Conservation (phyloP, 1,140 invertebrate species). For the Teleopsis dalmanni region DNA sequence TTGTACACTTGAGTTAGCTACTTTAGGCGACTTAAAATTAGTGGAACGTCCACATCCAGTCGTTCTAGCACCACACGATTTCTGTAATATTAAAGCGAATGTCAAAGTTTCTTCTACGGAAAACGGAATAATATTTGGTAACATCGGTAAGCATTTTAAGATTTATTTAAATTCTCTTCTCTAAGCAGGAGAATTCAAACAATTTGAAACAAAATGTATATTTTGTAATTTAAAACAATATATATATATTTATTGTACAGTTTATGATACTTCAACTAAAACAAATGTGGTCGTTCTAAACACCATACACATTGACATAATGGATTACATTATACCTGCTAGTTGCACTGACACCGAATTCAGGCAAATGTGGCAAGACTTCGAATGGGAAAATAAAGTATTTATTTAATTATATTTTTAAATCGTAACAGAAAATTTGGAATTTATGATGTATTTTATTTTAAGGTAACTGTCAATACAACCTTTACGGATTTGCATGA, state of each 20-base stretch:
- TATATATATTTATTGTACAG: conserved; percentile 44
- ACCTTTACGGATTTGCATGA: conserved; percentile 86
- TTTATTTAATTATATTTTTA: conserved; percentile 1
- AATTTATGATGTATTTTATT: conserved; percentile 12
- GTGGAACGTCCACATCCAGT: conserved; percentile 95
- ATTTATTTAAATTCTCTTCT: neutral
- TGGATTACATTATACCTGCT: conserved; percentile 99
- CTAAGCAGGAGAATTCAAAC: too few relatives aligned
- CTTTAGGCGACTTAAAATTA: conserved; percentile 93
- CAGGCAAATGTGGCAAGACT: conserved; percentile 98
- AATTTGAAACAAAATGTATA: too few relatives aligned
- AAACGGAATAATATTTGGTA: conserved; percentile 99
- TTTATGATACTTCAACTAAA: conserved; percentile 91
- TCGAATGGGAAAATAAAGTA: conserved; percentile 99
- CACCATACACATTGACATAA: conserved; percentile 99
- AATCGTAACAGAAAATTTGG: neutral
- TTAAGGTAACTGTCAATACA: conserved; percentile 88
- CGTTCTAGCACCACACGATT: conserved; percentile 92
- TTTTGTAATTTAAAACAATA: neutral
- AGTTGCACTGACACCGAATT: conserved; percentile 92
- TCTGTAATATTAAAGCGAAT: conserved; percentile 96
- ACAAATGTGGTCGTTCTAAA: conserved; percentile 96
- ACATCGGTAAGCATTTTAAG: conserved; percentile 66
- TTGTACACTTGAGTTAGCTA: conserved; percentile 94
- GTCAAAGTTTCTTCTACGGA: conserved; percentile 94